These are phyloP conservation scores for Leptarthrus brevirostris DNA, from an alignment of 2,888 invertebrate species.

Conservation along the genomic window DNA sequence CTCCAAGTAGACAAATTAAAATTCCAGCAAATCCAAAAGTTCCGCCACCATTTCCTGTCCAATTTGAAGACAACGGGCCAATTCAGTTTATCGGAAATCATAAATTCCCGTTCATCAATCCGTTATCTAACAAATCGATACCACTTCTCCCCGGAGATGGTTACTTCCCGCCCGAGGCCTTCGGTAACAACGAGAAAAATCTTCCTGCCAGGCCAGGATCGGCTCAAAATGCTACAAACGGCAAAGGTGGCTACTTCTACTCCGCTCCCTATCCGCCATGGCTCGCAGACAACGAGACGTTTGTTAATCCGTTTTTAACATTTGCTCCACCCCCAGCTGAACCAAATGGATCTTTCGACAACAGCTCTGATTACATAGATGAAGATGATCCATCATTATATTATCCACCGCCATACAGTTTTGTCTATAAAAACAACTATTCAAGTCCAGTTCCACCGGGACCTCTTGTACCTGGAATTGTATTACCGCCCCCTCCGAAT, in stretches of 20 bases:
- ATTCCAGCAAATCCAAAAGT: slow-evolving; percentile 84
- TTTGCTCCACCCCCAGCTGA: slow-evolving; percentile 58
- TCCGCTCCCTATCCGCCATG: slow-evolving; percentile 74
- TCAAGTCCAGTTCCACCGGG: slow-evolving; percentile 81
- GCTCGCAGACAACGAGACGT: slow-evolving; percentile 63
- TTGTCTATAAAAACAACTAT: slow-evolving; percentile 84
- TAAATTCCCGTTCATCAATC: slow-evolving; percentile 70
- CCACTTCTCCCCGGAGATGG: slow-evolving; percentile 71
- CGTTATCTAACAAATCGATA: slow-evolving; percentile 76
- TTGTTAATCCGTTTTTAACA: slow-evolving; percentile 59
- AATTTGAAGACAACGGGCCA: slow-evolving; percentile 86
- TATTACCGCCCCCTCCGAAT: slow-evolving; percentile 88
- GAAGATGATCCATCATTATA: slow-evolving; percentile 92
- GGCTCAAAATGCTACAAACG: slow-evolving; percentile 61
- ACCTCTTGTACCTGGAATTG: slow-evolving; percentile 88
- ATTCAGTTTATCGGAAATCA: slow-evolving; percentile 87
- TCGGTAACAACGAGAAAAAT: slow-evolving; percentile 65
- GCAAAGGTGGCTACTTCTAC: slow-evolving; percentile 69
- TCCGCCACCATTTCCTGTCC: slow-evolving; percentile 94
- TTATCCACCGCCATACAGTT: slow-evolving; percentile 91
- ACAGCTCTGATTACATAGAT: slow-evolving; percentile 82
- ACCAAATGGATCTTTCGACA: slow-evolving; percentile 69
- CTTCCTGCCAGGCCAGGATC: slow-evolving; percentile 74
- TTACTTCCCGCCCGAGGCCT: slow-evolving; percentile 59
- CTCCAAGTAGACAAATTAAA: slow-evolving; percentile 85